A percentile compares a stretch with the other conserved stretches of the same genome.
Conservation (phyloP, 1,140 invertebrate genomes). For the Eurytemora carolleeae region DNA sequence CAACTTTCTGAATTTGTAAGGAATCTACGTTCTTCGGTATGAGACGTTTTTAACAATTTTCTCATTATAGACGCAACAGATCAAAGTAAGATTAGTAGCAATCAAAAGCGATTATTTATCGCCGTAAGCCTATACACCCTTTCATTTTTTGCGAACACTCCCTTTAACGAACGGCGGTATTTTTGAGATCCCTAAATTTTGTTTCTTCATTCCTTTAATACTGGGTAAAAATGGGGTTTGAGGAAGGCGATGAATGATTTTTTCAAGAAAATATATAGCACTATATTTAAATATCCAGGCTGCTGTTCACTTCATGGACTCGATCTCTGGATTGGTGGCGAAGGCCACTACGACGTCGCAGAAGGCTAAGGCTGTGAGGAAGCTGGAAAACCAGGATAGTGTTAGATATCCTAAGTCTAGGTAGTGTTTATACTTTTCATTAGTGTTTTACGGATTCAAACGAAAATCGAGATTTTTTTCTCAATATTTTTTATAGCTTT, state of each 20-base stretch:
- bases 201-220: background rate
- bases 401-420: background rate
- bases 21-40: no score
- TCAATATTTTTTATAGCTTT: no score
- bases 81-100: no score
- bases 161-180: background rate
- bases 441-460: no score
- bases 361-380: constrained; percentile 56
- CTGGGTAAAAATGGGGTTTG: background rate
- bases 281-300: constrained; percentile 32
- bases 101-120: no score
- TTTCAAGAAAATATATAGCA: background rate
- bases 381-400: constrained; percentile 38
- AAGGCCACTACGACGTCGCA: constrained; percentile 58
- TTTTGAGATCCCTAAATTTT: background rate
- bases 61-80: no score
- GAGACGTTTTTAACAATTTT: no score
- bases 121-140: no score
- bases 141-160: background rate
- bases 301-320: constrained; percentile 78
- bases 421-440: no score
- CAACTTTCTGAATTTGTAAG: no score
- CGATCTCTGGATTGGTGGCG: constrained; percentile 60
- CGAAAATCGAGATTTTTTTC: no score
- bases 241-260: background rate